A percentile compares a stretch with the other conserved stretches of the same genome.
Evolutionary conservation across 2,113 vertebrate species (phyloP).

Genomic region (Stigmatopora argus): DNA sequence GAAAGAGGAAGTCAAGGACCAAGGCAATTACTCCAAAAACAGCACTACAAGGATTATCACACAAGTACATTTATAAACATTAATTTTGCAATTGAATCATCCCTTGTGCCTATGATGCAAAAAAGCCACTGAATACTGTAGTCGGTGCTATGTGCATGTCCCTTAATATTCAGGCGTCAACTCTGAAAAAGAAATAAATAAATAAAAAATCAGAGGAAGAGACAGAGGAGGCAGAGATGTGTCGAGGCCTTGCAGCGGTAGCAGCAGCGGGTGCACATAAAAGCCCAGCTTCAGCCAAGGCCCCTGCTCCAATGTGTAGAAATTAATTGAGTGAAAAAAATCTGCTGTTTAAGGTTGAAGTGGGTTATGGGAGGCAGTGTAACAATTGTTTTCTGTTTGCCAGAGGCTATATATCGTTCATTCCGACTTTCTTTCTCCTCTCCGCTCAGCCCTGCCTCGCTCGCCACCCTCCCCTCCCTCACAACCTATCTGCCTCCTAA

Average conservation of each 20-base stretch:
- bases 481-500: conserved; percentile 63
- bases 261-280: conserved; percentile 60
- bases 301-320: conserved; percentile 69
- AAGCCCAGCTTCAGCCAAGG: conserved; percentile 63
- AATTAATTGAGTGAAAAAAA: conserved; percentile 83
- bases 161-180: conserved; percentile 37
- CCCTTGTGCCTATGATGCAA: background rate
- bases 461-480: conserved; percentile 20
- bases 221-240: conserved; percentile 34
- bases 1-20: background rate
- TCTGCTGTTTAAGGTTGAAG: conserved; percentile 73
- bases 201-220: conserved; percentile 6
- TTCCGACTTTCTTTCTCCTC: conserved; percentile 62
- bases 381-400: conserved; percentile 75
- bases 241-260: conserved; percentile 48
- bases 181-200: conserved; percentile 8
- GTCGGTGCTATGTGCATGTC: background rate
- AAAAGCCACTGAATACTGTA: background rate
- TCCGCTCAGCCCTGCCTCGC: conserved; percentile 32
- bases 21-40: background rate
- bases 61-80: background rate
- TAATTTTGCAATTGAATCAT: background rate
- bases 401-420: conserved; percentile 73
- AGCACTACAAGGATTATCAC: background rate
- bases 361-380: conserved; percentile 74